Evolutionary conservation across 2,797 vertebrate species (phyloP), one percentile per base, ranked within the genome.

Genomic region (Zenarchopterus dispar): DNA sequence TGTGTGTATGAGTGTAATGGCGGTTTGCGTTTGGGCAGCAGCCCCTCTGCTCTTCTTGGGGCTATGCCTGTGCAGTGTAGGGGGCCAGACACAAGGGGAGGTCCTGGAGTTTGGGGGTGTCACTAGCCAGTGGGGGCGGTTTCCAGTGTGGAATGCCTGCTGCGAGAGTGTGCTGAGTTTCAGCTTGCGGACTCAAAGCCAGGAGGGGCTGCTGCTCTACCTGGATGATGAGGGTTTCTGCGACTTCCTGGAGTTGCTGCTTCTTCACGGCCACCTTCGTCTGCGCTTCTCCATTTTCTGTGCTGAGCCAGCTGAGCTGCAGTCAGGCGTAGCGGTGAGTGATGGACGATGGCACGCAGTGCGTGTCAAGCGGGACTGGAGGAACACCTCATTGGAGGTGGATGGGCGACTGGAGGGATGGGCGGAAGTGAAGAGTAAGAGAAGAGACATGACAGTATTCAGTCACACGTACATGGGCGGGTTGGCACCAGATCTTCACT

Each of bases 251-350:
- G 97, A 99, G 91, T 95, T 99, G 79, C 95, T 98, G 69, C 94
- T 99, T 60, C 95, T 96, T 13, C 96, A 96, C 0, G 97, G 97
- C 68, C 93, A 95, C 88, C 93, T 99, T 19, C 97, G 96, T 81
- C 94, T 98, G 85, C 97, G 97, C 81, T 99, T 99, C 90, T 98
- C 97, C 78, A 98, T 99, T 89, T 99, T 99, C 92, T 99, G 97
- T 0, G 97, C 97, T 0, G 96, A 99, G 82, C 96, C 97, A 0
- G 97, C 97, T 21, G 95, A 95, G 39, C 89, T 99, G 55, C 93
- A 97, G 73, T 96, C 96, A 0, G 96, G 97, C 56, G 95, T 93
- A 3, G 94, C 95, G 0, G 93, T 98, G 80, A 97, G 97, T 0
- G 97, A 99, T 64, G 97, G 96, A 52, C 93, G 81, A 19, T 99